Percentiles rank a stretch among this genome's conserved stretches.
These are phyloP conservation scores for Trypoxylus dichotomus DNA, from an alignment of 1,140 invertebrate species.

Conservation along the genomic window DNA sequence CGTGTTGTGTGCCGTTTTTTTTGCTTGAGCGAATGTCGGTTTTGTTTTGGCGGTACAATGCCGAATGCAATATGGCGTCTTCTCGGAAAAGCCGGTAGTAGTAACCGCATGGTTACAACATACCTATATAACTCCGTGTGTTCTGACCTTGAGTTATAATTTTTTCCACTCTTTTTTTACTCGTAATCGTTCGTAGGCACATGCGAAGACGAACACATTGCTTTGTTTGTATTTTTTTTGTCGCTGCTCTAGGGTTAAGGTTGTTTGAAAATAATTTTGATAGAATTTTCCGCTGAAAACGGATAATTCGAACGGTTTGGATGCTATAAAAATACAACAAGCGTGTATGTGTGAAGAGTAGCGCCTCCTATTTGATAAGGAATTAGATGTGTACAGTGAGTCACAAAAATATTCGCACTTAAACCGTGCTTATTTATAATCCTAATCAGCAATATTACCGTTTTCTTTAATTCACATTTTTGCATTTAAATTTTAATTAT, in stretches of 20 bases:
- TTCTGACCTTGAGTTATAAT: constrained; percentile 9
- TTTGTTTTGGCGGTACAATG: constrained; percentile 12
- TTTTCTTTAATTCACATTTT: background rate
- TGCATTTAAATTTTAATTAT: too few species aligned
- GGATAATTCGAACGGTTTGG: background rate
- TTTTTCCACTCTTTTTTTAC: background rate
- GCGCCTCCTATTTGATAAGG: background rate
- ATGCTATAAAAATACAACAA: background rate
- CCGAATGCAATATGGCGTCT: constrained; percentile 14
- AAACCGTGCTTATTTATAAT: background rate
- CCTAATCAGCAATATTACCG: too few species aligned
- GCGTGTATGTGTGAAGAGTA: background rate
- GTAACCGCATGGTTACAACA: constrained; percentile 18
- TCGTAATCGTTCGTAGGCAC: background rate
- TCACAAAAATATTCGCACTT: background rate
- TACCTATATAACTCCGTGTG: background rate
- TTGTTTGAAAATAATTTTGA: background rate
- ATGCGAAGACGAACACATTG: background rate
- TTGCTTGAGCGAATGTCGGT: background rate
- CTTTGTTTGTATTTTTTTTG: constrained; percentile 12
- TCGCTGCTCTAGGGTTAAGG: background rate
- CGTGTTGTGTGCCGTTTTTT: background rate
- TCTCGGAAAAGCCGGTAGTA: constrained; percentile 21
- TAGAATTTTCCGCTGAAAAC: background rate
- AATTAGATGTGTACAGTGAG: background rate